A percentile compares a stretch with the other conserved stretches of the same genome.
These are phyloP conservation scores for Zosterops borbonicus DNA, from an alignment of 2,113 vertebrate species.

Conservation along the genomic window DNA sequence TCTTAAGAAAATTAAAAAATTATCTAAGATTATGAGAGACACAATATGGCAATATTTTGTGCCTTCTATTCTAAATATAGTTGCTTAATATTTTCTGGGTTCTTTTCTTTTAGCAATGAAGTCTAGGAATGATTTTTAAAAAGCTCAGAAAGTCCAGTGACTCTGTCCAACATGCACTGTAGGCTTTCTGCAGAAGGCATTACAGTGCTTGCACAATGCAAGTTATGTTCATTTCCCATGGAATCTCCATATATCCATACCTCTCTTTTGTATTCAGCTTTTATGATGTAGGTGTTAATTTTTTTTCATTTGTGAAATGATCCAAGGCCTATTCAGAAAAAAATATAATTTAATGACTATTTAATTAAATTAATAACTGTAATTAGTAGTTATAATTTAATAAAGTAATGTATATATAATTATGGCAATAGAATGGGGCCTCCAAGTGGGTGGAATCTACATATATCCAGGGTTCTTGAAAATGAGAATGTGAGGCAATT, in stretches of 20 bases:
- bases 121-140: not conserved
- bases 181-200: not conserved
- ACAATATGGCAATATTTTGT: not conserved
- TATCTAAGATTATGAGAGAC: not conserved
- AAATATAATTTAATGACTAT: not conserved
- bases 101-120: not conserved
- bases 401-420: not conserved
- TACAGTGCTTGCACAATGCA: not conserved
- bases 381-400: not conserved
- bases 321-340: not conserved
- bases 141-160: not conserved
- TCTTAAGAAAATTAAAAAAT: not conserved
- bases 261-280: not conserved
- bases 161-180: not conserved
- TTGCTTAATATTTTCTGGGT: not conserved
- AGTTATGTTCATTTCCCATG: not conserved
- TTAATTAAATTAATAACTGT: not conserved
- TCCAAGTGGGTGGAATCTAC: not conserved
- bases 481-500: not conserved
- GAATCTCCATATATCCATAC: not conserved
- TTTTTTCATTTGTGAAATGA: not conserved
- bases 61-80: not conserved
- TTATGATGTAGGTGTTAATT: not conserved
- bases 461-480: not conserved
- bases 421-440: not conserved